phyloP scores from a whole-genome alignment of 2,888 invertebrate species.

The Pediacus dermestoides region DNA sequence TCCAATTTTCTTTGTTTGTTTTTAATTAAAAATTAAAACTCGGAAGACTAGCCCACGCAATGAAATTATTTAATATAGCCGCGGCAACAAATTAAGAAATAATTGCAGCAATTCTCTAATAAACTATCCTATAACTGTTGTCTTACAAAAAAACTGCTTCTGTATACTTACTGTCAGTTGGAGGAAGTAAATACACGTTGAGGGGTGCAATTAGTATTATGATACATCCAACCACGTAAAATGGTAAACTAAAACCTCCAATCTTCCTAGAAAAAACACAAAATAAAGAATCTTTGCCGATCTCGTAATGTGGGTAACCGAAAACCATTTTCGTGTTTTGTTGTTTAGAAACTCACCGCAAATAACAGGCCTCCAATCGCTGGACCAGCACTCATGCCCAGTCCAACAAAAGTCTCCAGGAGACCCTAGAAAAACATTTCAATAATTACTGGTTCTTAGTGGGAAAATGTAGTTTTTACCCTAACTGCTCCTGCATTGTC shows the following conservation, averaged over 20 bases:
- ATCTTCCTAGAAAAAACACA: constrained; percentile 60
- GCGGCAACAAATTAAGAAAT: neutral
- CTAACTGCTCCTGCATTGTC: constrained; percentile 70
- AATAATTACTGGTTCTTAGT: constrained; percentile 8
- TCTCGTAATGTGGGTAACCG: neutral
- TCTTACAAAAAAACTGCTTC: neutral
- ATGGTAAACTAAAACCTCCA: constrained; percentile 76
- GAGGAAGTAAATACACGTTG: constrained; percentile 58
- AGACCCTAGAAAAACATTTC: constrained; percentile 59
- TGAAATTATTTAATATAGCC: neutral
- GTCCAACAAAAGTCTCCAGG: constrained; percentile 73
- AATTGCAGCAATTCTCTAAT: constrained; percentile 5
- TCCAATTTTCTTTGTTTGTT: neutral
- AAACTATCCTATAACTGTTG: constrained; percentile 2
- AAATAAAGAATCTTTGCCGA: neutral
- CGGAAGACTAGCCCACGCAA: too few species aligned
- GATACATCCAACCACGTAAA: constrained; percentile 66
- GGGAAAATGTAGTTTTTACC: constrained; percentile 45
- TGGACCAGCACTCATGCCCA: constrained; percentile 78
- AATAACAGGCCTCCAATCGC: constrained; percentile 73
- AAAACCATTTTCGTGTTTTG: neutral
- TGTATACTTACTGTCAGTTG: constrained; percentile 56
- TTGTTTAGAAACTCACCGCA: constrained; percentile 58
- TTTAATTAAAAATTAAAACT: too few species aligned
- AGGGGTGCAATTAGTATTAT: constrained; percentile 64